Evolutionary conservation across 2,113 vertebrate species (phyloP), one percentile per base, ranked within the genome.

Genomic region (Halichoeres trimaculatus): DNA sequence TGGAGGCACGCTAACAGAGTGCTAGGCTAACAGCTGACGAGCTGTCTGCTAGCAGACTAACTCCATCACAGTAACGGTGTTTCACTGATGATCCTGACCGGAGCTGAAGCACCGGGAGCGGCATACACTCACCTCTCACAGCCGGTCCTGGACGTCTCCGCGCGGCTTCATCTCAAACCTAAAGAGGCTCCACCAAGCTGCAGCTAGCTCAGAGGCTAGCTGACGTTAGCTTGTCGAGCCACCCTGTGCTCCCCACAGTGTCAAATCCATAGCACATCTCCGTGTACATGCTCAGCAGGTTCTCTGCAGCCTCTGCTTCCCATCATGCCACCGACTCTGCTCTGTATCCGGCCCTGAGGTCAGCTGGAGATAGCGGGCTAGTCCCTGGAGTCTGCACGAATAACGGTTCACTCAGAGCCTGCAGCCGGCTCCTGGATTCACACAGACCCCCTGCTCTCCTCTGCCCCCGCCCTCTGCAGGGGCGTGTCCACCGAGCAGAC

Each of bases 111-210:
- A 30, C 23, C 47, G 10, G 43, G 8, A 64, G 12, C 30, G n/a
- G 10, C 35, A 4, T 16, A 4, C 51, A 80, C 90, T 87, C 77
- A 86, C 88, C 86, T 80, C 66, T 69, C 40, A 50, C 71, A 36
- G 10, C 58, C 43, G 52, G 35, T 8, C 35, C 19, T 73, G 40
- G 50, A 19, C 43, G 30, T 40, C 17, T 41, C 57, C 40, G 20
- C 1, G 34, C 22, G 22, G 50, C 45, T 59, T 52, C 76, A 71
- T 76, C 26, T 35, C 30, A 35, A 30, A 41, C 24, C 16, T 61
- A 35, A 43, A 10, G 1, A 53, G 57, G 38, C 41, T 72, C 45
- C 64, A 60, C 12, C 38, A 3, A 51, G 63, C 59, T 45, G 53
- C 74, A 30, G 72, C 40, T 76, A 59, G 53, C 65, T 30, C n/a